Evolutionary conservation across 1,140 invertebrate species (phyloP).

Genomic region (Manduca sexta): DNA sequence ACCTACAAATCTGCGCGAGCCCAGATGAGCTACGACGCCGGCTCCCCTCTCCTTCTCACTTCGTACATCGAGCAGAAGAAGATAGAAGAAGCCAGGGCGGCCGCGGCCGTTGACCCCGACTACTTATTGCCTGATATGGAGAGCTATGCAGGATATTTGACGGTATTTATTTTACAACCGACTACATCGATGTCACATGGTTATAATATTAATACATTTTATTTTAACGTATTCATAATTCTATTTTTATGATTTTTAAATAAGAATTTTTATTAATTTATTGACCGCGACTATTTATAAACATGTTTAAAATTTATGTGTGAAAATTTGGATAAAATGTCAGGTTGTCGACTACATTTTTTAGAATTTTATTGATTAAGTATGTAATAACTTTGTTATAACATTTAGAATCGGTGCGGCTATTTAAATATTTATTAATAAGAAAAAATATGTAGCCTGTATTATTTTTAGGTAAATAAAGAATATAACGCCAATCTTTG

Average conservation of each 20-base stretch:
- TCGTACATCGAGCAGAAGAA: slow-evolving; percentile 54
- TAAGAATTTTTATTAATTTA: no score
- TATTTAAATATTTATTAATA: slow-evolving; percentile 1
- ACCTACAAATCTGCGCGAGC: slow-evolving; percentile 39
- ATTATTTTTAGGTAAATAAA: slow-evolving; percentile 75
- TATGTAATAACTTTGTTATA: no score
- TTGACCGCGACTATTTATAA: no score
- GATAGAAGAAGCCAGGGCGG: slow-evolving; percentile 50
- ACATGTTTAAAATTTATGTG: no score
- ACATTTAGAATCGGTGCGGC: no score
- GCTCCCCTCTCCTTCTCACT: slow-evolving; percentile 52
- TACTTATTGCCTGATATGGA: slow-evolving; percentile 53
- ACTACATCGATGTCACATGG: not conserved
- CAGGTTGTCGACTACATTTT: no score
- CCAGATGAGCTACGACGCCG: slow-evolving; percentile 31
- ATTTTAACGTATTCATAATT: not conserved
- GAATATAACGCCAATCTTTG: slow-evolving; percentile 87
- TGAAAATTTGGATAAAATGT: no score
- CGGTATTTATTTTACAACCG: slow-evolving; percentile 25
- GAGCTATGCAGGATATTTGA: slow-evolving; percentile 66
- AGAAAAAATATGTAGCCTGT: no score
- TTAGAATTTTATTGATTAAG: no score
- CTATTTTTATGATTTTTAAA: not conserved
- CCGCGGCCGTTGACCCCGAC: slow-evolving; percentile 53
- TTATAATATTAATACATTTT: slow-evolving; percentile 1